These are phyloP conservation scores for Orientallactaga sibirica DNA, from an alignment of 2,797 vertebrate genomes.

Conservation along the genomic window DNA sequence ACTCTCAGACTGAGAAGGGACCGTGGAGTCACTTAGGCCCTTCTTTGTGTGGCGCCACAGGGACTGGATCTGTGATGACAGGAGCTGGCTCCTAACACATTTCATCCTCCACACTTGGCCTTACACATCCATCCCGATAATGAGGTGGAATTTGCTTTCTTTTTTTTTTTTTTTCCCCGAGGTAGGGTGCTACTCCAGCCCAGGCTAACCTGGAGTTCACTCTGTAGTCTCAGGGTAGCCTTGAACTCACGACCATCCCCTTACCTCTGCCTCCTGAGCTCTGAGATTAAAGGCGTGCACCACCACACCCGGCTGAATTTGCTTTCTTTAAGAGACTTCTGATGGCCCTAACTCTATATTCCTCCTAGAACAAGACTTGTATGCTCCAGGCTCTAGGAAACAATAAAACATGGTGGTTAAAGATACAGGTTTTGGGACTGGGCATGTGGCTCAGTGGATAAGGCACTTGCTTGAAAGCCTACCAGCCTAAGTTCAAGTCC, in stretches of 20 bases:
- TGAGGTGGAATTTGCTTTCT: constrained; percentile 19
- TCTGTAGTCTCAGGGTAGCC: too few relatives aligned
- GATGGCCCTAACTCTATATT: background rate
- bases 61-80: background rate
- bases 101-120: background rate
- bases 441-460: too few relatives aligned
- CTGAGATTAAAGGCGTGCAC: too few relatives aligned
- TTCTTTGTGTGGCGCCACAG: background rate
- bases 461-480: too few relatives aligned
- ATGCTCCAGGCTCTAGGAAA: background rate
- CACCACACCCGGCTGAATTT: background rate
- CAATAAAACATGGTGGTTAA: background rate
- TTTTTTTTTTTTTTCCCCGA: background rate
- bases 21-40: accelerated
- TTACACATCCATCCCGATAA: background rate
- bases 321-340: constrained; percentile 5
- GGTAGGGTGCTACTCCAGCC: too few relatives aligned
- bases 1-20: background rate
- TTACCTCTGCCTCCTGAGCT: too few relatives aligned
- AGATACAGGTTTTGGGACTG: background rate
- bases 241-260: too few relatives aligned
- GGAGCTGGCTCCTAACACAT: background rate
- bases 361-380: background rate
- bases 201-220: too few relatives aligned
- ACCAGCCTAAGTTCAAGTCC: too few relatives aligned